A percentile compares a stretch with the other conserved stretches of the same genome.
Conservation (phyloP, 1,140 invertebrate species). For the Megathymus violae region DNA sequence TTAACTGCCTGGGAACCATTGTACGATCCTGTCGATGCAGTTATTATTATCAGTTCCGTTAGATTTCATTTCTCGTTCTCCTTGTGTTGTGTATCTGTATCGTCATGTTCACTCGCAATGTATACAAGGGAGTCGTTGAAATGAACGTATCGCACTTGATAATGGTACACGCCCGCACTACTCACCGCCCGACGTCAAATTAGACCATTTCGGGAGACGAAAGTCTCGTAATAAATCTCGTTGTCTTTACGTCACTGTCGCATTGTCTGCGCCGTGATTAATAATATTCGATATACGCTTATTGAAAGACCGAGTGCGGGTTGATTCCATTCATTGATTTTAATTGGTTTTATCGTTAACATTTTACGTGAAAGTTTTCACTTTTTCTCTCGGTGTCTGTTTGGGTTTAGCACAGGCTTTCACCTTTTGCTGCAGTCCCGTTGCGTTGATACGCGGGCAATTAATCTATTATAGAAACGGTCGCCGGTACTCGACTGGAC, state of each 20-base stretch:
- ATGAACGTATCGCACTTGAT: constrained; percentile 5
- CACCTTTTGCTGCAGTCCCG: constrained; percentile 29
- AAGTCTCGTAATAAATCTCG: constrained; percentile 67
- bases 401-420: constrained; percentile 43
- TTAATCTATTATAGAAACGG: constrained; percentile 15
- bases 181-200: constrained; percentile 56
- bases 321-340: constrained; percentile 50
- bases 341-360: constrained; percentile 55
- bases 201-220: constrained; percentile 68
- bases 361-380: constrained; percentile 55
- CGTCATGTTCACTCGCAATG: not conserved
- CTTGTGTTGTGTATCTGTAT: not conserved
- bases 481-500: not conserved
- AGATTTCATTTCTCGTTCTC: constrained; percentile 6
- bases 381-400: constrained; percentile 45
- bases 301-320: constrained; percentile 41
- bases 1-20: constrained; percentile 50
- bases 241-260: constrained; percentile 49
- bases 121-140: constrained; percentile 5
- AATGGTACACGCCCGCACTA: constrained; percentile 25
- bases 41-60: constrained; percentile 17
- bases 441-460: constrained; percentile 8
- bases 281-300: constrained; percentile 60
- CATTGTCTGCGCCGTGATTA: constrained; percentile 58
- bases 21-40: constrained; percentile 40